Percentiles rank a stretch among this genome's conserved stretches.
Evolutionary conservation across 2,888 invertebrate species (phyloP).

Genomic region (Hirudinaria manillensis): DNA sequence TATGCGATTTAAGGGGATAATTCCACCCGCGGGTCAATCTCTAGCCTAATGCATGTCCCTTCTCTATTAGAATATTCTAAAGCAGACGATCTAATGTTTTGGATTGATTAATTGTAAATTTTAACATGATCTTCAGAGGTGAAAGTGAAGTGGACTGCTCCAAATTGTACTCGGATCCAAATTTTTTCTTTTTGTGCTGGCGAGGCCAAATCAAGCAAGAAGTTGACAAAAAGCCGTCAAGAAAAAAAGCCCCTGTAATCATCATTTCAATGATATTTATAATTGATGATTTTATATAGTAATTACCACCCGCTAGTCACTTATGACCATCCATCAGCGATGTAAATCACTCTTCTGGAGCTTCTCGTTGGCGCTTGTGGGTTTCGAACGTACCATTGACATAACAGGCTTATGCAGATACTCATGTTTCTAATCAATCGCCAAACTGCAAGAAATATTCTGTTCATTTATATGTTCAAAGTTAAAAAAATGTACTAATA

Average conservation of each 20-base stretch:
- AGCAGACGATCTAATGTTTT: no score
- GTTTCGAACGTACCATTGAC: no score
- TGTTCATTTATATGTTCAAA: no score
- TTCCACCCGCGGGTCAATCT: no score
- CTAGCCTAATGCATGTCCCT: no score
- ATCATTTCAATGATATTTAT: background rate
- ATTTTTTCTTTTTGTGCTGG: conserved; percentile 30
- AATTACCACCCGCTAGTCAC: background rate
- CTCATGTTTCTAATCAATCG: no score
- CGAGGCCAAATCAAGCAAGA: conserved; percentile 26
- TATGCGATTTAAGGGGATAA: conserved; percentile 3
- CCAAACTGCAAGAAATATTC: no score
- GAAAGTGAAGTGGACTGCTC: conserved; percentile 8
- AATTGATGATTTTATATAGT: background rate
- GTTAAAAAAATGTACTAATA: no score
- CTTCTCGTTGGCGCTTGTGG: no score
- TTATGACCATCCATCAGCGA: background rate
- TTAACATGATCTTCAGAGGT: background rate
- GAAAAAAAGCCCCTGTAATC: conserved; percentile 24
- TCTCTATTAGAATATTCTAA: no score
- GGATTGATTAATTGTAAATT: background rate
- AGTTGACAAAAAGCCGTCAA: conserved; percentile 31
- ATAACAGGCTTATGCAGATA: no score
- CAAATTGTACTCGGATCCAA: conserved; percentile 29
- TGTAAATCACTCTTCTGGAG: no score